Evolutionary conservation across 1,140 invertebrate genomes (phyloP).

Genomic region (Polypedilum vanderplanki): DNA sequence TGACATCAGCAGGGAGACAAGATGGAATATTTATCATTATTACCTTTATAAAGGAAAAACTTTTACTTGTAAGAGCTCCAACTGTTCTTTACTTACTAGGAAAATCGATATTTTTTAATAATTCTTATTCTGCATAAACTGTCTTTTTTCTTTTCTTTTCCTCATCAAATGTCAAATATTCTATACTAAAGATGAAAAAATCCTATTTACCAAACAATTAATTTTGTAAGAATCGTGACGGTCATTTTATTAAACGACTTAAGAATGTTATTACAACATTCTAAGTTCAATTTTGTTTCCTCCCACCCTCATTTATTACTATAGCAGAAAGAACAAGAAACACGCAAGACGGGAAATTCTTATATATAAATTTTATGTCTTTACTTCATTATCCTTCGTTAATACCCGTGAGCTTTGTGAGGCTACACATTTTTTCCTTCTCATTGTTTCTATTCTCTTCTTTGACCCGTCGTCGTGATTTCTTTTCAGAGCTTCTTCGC

Average conservation of each 20-base stretch:
- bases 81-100: too few species aligned
- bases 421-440: conserved; percentile 15
- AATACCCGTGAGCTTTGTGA: conserved; percentile 21
- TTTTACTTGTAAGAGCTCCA: too few species aligned
- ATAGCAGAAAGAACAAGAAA: too few species aligned
- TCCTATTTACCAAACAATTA: conserved; percentile 28
- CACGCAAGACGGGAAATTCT: neutral
- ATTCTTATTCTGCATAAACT: too few species aligned
- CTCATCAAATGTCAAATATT: too few species aligned
- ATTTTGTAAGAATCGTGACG: conserved; percentile 30
- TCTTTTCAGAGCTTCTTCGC: neutral
- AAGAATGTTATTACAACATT: conserved; percentile 27
- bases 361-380: conserved; percentile 21
- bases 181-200: neutral
- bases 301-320: neutral
- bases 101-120: too few species aligned
- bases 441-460: neutral
- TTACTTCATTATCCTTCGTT: conserved; percentile 17
- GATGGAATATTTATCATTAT: too few species aligned
- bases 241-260: conserved; percentile 31
- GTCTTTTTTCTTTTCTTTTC: too few species aligned
- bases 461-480: neutral
- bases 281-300: neutral
- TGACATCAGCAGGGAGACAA: too few species aligned
- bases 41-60: too few species aligned